Percentiles rank a stretch among this genome's conserved stretches.
These are phyloP conservation scores for Rynchops niger DNA, from an alignment of 2,113 vertebrate genomes.

Conservation along the genomic window DNA sequence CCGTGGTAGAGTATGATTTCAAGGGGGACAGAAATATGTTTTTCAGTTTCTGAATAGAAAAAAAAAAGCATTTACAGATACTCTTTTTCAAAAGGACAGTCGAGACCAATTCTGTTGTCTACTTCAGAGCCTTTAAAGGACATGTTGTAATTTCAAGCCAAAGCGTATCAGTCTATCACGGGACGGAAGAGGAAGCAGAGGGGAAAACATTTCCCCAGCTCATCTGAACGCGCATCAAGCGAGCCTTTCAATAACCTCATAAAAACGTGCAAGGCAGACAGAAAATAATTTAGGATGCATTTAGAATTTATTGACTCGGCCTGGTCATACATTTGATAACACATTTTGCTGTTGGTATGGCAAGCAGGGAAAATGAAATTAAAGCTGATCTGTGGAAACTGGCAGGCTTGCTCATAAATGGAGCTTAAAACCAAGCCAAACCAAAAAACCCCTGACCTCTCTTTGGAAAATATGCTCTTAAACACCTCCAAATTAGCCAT, in stretches of 20 bases:
- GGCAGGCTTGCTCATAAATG: neutral
- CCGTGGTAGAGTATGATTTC: neutral
- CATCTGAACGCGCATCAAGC: neutral
- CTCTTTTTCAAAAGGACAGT: neutral
- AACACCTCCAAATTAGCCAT: neutral
- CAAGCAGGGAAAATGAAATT: neutral
- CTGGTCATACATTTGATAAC: neutral
- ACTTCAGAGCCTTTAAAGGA: neutral
- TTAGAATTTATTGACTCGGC: conserved; percentile 29
- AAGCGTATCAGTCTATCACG: neutral
- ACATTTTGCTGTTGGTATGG: neutral
- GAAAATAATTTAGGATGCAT: conserved; percentile 9
- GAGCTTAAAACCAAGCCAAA: neutral
- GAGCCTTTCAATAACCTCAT: neutral
- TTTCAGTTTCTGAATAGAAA: neutral
- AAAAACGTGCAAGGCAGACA: neutral
- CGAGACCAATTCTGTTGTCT: neutral
- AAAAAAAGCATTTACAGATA: neutral
- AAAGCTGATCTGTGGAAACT: neutral
- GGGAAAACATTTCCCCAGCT: conserved; percentile 2
- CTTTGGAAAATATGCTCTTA: neutral
- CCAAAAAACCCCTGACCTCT: neutral
- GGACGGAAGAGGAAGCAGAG: neutral
- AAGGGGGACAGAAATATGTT: rapidly evolving
- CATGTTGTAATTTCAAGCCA: neutral